phyloP scores from a whole-genome alignment of 2,888 invertebrate species.

The Lepidonotus clava region DNA sequence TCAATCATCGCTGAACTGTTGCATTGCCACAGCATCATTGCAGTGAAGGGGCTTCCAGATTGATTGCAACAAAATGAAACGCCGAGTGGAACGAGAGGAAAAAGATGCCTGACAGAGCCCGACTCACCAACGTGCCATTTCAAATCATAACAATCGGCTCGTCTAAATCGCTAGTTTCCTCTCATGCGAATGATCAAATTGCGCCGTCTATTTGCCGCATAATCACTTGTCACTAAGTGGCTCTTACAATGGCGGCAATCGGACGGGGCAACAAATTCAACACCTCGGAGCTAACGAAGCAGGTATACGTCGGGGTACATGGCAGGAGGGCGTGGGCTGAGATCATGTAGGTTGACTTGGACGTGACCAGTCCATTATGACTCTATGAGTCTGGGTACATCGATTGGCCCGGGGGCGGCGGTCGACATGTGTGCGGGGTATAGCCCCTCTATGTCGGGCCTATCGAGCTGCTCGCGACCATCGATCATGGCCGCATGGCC shows the following conservation, averaged over 20 bases:
- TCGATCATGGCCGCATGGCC: neutral
- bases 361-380: neutral
- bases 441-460: neutral
- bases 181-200: too few species aligned
- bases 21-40: neutral
- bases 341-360: too few species aligned
- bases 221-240: too few species aligned
- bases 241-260: too few species aligned
- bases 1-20: constrained; percentile 38
- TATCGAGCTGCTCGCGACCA: neutral
- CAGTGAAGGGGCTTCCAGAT: neutral
- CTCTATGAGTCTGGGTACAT: constrained; percentile 3
- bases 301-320: too few species aligned
- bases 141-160: neutral
- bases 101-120: neutral
- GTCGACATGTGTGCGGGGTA: constrained; percentile 1
- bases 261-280: too few species aligned
- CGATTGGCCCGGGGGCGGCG: neutral
- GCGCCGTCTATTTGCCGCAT: too few species aligned
- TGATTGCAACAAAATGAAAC: neutral
- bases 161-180: neutral
- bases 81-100: neutral
- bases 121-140: neutral
- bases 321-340: too few species aligned
- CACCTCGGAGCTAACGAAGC: too few species aligned